Evolutionary conservation across 2,888 invertebrate genomes (phyloP).

Genomic region (Polymixis lichenea): DNA sequence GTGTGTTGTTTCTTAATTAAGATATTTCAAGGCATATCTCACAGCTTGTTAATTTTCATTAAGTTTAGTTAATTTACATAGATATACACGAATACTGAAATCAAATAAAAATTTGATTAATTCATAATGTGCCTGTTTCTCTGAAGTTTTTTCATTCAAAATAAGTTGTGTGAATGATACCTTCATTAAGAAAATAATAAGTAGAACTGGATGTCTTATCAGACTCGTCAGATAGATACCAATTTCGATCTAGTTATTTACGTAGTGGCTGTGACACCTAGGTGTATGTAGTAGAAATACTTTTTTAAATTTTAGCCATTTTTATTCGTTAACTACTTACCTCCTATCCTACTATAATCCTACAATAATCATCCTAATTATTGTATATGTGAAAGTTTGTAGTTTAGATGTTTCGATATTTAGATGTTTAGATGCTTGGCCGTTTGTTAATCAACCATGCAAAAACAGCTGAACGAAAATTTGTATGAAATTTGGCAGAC

Average conservation of each 20-base stretch:
- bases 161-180: not conserved
- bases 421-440: too few species aligned
- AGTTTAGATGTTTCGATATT: too few species aligned
- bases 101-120: not conserved
- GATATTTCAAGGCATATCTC: not conserved
- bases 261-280: not conserved
- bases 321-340: not conserved
- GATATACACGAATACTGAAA: not conserved
- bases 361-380: too few species aligned
- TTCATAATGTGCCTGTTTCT: not conserved
- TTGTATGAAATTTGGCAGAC: too few species aligned
- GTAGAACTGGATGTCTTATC: not conserved
- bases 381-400: too few species aligned
- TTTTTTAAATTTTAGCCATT: not conserved
- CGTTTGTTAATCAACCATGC: too few species aligned
- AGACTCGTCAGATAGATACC: not conserved
- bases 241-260: not conserved
- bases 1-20: conserved; percentile 8
- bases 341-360: too few species aligned
- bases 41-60: not conserved
- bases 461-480: too few species aligned
- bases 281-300: not conserved
- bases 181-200: not conserved
- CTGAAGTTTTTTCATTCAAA: not conserved
- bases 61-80: not conserved